Base-by-base conservation (phyloP, 1,140 invertebrate genomes). In the Drosophila albomicans region DNA sequence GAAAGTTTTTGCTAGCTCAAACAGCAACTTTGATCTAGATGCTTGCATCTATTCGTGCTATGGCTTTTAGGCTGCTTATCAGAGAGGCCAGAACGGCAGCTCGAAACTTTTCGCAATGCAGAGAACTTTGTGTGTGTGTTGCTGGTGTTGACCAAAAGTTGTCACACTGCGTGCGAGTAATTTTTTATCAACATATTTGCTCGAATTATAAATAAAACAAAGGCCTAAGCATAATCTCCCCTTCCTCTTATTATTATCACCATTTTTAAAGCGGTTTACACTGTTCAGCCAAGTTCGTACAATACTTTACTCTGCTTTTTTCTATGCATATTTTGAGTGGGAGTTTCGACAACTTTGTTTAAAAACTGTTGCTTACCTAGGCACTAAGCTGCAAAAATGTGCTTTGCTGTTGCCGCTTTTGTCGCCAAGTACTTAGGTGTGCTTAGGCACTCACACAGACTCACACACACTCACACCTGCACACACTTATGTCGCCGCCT, bases 151-250 rank as follows among this genome's bases (percentile, higher is more conserved):
- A 65, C 61, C 45, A 75, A 62, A 87, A 82, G 73, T 87, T 80
- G 59, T 69, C 69, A 70, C 66, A 16, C 66, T 49, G 73, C 73
- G 67, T 79, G 79, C 82, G 54, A 72, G 64, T 77, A 87, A 87
- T 87, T 88, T 82, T 76, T 87, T 81, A 76, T 87, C 81, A 73
- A 76, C 63, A 82, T 78, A 79, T 87, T 87, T 73, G 25, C 32
- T 43, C 25, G 28, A 30, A 43, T 35, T 46, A 32, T 61, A 74
- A 52, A 54, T 67, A 51, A 72, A 82, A 67, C 72, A 73, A 79
- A 70, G 49, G 82, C 78, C 75, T 79, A 81, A 70, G 35, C 63
- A 59, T 49, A 64, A 20, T 25, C 38, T 11, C 32, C 28, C 20
- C n/a, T 16, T 30, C 1, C 20, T 13, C 2, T 5, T n/a, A 5